Conservation (phyloP, 2,797 vertebrate species). For the Coregonus sp. region DNA sequence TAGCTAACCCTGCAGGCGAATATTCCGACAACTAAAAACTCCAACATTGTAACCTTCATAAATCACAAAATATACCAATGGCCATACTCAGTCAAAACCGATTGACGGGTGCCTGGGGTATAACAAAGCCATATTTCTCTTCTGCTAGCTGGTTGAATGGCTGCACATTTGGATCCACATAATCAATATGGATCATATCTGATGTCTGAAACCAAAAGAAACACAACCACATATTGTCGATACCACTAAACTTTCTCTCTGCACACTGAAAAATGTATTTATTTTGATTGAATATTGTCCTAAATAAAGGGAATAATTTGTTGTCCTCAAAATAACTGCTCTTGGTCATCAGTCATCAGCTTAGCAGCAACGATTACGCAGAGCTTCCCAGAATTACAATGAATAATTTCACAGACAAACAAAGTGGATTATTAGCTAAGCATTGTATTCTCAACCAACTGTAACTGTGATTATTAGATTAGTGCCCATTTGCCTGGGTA, state of each 20-base stretch:
- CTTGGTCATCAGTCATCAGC: constrained; percentile 13
- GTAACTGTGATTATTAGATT: constrained; percentile 55
- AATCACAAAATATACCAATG: constrained; percentile 32
- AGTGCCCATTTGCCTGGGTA: constrained; percentile 47
- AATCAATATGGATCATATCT: not conserved
- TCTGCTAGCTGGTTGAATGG: constrained; percentile 3
- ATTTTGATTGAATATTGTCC: not conserved
- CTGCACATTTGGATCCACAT: constrained; percentile 3
- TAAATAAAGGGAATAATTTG: not conserved
- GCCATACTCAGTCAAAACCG: not conserved
- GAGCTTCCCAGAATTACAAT: constrained; percentile 23
- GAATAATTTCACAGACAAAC: constrained; percentile 53
- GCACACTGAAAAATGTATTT: not conserved
- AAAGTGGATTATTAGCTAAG: constrained; percentile 56
- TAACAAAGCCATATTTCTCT: not conserved
- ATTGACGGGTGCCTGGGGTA: not conserved
- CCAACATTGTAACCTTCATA: not conserved
- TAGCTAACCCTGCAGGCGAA: not conserved
- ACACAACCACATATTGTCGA: not conserved
- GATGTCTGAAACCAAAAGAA: not conserved
- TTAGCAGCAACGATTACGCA: constrained; percentile 17
- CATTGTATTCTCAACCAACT: constrained; percentile 47
- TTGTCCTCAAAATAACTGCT: constrained; percentile 2
- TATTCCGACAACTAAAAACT: not conserved
- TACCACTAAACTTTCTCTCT: too few relatives aligned